Conservation (phyloP, 2,797 vertebrate genomes). For the Intellagama lesueurii region DNA sequence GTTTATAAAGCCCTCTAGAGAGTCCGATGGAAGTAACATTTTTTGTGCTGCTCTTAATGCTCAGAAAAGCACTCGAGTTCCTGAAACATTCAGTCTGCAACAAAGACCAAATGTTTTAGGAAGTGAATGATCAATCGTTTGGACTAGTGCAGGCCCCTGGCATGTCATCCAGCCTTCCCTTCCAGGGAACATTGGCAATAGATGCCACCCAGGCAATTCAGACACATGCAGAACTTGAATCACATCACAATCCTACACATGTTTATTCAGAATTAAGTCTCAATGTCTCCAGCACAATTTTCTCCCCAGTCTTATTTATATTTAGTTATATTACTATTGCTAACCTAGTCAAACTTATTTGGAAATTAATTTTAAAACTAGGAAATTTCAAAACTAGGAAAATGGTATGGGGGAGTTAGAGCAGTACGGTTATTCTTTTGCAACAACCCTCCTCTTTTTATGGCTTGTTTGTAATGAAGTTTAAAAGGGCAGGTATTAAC, state of each 20-base stretch:
- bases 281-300: background rate
- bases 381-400: background rate
- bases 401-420: background rate
- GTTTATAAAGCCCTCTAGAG: conserved; percentile 44
- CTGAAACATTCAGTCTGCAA: background rate
- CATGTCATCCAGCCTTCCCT: background rate
- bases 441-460: background rate
- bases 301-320: background rate
- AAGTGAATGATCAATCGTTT: background rate
- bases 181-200: background rate
- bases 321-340: background rate
- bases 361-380: background rate
- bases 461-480: background rate
- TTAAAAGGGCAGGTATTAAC: background rate
- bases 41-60: background rate
- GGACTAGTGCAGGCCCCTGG: background rate
- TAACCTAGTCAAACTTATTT: background rate
- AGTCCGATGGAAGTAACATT: conserved; percentile 25
- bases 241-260: background rate
- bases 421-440: background rate
- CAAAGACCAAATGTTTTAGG: background rate
- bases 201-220: background rate
- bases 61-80: background rate
- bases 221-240: too few relatives aligned
- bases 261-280: background rate